These are phyloP conservation scores for Prinia subflava DNA, from an alignment of 2,113 vertebrate genomes.

Conservation along the genomic window DNA sequence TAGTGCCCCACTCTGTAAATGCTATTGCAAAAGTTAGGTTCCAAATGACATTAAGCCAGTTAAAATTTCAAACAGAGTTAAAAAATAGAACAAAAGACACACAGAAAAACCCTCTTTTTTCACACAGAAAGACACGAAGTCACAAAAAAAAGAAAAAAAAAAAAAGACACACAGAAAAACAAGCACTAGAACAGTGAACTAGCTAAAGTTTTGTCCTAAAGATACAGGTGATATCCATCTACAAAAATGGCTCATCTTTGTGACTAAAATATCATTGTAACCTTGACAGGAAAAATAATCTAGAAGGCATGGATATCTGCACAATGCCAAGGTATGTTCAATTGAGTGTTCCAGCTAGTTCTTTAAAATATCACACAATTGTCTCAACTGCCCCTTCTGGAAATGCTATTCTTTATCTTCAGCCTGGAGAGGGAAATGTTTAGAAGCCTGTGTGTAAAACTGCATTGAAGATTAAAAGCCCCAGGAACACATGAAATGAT, in stretches of 20 bases:
- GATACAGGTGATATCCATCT: background rate
- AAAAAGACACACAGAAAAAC: background rate
- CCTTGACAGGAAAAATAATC: background rate
- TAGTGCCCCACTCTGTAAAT: background rate
- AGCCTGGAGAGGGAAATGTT: background rate
- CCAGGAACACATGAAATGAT: background rate
- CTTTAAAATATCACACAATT: background rate
- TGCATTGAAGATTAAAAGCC: background rate
- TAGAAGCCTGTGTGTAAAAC: background rate
- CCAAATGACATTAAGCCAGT: background rate
- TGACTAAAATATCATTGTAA: background rate
- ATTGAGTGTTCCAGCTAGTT: background rate
- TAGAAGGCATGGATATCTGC: background rate
- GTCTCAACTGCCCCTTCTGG: background rate
- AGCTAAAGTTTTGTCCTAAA: background rate
- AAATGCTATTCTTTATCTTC: background rate
- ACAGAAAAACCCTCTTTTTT: too few species aligned
- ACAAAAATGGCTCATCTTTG: background rate
- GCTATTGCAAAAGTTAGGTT: background rate
- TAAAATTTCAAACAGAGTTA: background rate
- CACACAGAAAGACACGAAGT: too few species aligned
- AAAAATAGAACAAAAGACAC: background rate
- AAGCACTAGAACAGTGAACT: background rate
- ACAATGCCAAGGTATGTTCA: background rate
- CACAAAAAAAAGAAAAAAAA: background rate